phyloP scores from a whole-genome alignment of 1,140 invertebrate species.

The Mizuhopecten yessoensis region DNA sequence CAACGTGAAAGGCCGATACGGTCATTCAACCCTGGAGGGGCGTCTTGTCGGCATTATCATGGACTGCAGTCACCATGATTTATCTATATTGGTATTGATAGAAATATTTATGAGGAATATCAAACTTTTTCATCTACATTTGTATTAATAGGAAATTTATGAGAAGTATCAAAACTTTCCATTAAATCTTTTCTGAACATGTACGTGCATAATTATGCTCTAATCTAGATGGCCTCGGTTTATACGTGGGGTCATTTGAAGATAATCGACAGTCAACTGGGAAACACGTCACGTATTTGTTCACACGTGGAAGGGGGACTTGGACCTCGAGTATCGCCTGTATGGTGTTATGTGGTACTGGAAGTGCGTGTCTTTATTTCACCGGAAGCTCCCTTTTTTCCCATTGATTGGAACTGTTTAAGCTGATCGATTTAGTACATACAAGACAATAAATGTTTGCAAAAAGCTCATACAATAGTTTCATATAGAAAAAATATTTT shows the following conservation, averaged over 20 bases:
- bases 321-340: no score
- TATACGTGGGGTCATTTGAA: background rate
- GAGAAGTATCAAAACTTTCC: background rate
- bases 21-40: background rate
- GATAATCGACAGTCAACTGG: background rate
- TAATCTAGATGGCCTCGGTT: background rate
- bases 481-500: no score
- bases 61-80: background rate
- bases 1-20: background rate
- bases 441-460: no score
- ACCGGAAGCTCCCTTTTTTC: no score
- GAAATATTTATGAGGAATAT: constrained; percentile 40
- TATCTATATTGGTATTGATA: constrained; percentile 12
- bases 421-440: no score
- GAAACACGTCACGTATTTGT: background rate
- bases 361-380: no score
- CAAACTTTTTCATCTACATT: background rate
- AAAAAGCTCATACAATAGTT: no score
- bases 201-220: background rate
- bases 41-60: background rate
- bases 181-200: background rate
- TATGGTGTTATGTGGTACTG: no score
- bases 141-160: background rate
- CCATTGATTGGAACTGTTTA: no score
- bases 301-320: no score